A percentile compares a stretch with the other conserved stretches of the same genome.
Evolutionary conservation across 2,113 vertebrate genomes (phyloP).

Genomic region (Sebastes fasciatus): DNA sequence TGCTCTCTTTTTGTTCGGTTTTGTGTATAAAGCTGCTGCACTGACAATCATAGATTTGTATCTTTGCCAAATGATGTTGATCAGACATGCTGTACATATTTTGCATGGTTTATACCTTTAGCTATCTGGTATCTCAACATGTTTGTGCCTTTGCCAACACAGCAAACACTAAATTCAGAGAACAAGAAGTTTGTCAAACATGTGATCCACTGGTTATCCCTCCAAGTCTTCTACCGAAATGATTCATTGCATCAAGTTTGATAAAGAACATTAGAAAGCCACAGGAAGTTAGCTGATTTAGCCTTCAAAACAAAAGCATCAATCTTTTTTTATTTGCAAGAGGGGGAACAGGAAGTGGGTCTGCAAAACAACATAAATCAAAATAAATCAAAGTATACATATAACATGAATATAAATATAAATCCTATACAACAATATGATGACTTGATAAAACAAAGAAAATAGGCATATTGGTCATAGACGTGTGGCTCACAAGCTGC

Average conservation of each 20-base stretch:
- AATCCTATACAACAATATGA: neutral
- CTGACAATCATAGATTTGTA: too few relatives aligned
- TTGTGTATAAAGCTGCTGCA: neutral
- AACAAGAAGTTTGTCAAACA: neutral
- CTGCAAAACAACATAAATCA: neutral
- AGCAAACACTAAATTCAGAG: neutral
- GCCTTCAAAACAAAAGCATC: conserved; percentile 50
- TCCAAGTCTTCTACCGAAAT: neutral
- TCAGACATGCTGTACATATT: too few relatives aligned
- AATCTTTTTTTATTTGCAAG: neutral
- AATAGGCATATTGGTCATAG: neutral
- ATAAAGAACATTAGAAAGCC: neutral
- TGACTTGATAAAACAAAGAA: neutral
- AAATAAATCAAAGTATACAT: too few relatives aligned
- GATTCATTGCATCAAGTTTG: neutral
- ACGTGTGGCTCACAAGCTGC: neutral
- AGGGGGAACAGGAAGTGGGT: neutral
- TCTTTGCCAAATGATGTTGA: too few relatives aligned
- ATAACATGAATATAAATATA: neutral
- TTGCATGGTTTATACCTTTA: neutral
- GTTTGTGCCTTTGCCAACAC: neutral
- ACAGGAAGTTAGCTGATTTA: neutral
- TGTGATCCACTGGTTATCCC: too few relatives aligned
- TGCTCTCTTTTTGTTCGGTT: neutral
- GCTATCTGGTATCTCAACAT: neutral